phyloP scores from a whole-genome alignment of 1,140 invertebrate species.

The Gyrodactylus salaris region DNA sequence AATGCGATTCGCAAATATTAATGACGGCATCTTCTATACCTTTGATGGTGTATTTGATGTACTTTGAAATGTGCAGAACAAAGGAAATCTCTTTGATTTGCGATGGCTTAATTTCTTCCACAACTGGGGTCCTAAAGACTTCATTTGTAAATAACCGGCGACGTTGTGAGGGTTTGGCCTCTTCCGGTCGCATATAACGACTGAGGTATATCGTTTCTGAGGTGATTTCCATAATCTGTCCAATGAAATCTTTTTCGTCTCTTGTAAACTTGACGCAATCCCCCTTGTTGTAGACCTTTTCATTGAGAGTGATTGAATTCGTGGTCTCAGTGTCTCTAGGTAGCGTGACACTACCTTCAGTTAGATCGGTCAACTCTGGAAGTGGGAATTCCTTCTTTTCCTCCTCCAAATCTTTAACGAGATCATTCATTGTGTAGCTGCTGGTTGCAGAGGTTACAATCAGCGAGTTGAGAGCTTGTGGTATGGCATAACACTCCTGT shows the following conservation, averaged over 20 bases:
- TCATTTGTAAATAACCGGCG: not conserved
- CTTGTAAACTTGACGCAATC: not conserved
- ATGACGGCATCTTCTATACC: not conserved
- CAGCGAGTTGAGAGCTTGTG: not conserved
- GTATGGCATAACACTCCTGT: not conserved
- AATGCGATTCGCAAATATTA: not conserved
- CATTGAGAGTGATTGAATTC: not conserved
- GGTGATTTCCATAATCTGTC: not conserved
- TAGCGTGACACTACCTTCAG: not conserved
- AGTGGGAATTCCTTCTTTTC: not conserved
- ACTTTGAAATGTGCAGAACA: slow-evolving; percentile 72
- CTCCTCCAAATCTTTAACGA: not conserved
- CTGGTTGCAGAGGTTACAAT: not conserved
- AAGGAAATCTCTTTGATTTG: slow-evolving; percentile 47
- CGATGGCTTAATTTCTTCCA: not conserved
- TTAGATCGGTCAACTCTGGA: not conserved
- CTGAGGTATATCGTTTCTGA: not conserved
- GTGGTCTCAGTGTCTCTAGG: not conserved
- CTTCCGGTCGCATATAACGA: not conserved
- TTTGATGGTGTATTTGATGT: slow-evolving; percentile 30
- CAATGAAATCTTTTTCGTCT: not conserved
- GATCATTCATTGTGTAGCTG: not conserved
- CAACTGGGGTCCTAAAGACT: not conserved
- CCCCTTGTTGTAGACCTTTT: not conserved
- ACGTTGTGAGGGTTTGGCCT: not conserved